Evolutionary conservation across 2,888 invertebrate species (phyloP).

Genomic region (Tinea pellionella): DNA sequence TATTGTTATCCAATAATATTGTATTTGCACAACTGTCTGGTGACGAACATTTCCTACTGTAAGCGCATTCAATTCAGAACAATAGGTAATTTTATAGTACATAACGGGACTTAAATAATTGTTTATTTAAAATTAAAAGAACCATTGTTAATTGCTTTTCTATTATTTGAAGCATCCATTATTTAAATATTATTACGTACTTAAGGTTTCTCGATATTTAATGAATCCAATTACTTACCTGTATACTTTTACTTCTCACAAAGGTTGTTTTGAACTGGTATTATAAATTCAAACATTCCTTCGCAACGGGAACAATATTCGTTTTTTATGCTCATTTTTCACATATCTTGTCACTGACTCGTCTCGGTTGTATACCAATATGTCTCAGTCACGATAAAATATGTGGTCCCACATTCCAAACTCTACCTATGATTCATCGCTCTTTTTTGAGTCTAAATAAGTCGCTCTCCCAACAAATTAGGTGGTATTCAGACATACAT

Average conservation of each 20-base stretch:
- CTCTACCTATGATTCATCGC: constrained; percentile 35
- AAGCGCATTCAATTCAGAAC: constrained; percentile 9
- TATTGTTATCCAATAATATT: constrained; percentile 21
- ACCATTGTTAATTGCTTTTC: constrained; percentile 3
- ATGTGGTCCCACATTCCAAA: constrained; percentile 36
- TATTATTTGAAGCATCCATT: neutral
- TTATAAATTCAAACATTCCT: neutral
- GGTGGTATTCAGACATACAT: neutral
- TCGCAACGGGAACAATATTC: neutral
- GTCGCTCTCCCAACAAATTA: neutral
- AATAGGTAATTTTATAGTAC: constrained; percentile 2
- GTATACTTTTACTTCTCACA: neutral
- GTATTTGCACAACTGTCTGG: constrained; percentile 19
- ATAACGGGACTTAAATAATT: neutral
- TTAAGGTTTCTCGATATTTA: neutral
- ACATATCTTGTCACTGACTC: constrained; percentile 35
- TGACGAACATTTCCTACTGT: neutral
- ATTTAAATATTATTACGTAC: neutral
- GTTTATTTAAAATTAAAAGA: neutral
- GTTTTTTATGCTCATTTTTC: constrained; percentile 16
- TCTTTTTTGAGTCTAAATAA: constrained; percentile 17
- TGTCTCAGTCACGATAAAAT: constrained; percentile 17
- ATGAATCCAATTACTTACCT: neutral
- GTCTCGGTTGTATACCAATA: constrained; percentile 34
- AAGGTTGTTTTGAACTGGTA: neutral